Conservation (phyloP, 2,113 vertebrate species). For the Sisor rabdophorus region DNA sequence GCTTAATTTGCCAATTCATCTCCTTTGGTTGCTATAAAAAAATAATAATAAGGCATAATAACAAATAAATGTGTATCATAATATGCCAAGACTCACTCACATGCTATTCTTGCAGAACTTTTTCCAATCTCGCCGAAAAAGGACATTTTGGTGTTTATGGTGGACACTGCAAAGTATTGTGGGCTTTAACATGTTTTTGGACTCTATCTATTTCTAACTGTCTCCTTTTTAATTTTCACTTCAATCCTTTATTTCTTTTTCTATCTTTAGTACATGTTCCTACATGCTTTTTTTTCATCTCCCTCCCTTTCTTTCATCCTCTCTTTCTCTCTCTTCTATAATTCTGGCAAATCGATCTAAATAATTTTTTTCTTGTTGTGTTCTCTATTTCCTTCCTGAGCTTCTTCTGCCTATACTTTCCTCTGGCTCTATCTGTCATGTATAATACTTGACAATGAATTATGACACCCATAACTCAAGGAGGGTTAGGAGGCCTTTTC, state of each 20-base stretch:
- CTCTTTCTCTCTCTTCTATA: neutral
- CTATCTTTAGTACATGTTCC: neutral
- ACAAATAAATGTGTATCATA: no score
- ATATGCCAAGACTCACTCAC: neutral
- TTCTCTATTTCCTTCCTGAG: neutral
- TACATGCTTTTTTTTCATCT: neutral
- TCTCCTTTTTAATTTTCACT: neutral
- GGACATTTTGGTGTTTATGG: neutral
- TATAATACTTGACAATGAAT: neutral
- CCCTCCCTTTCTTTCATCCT: neutral
- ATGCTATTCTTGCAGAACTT: neutral
- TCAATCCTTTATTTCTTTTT: neutral
- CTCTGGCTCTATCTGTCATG: neutral
- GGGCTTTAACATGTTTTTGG: conserved; percentile 4
- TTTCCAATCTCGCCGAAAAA: no score
- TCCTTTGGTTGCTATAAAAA: neutral
- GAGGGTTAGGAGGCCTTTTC: no score
- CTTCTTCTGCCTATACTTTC: neutral
- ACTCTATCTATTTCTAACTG: neutral
- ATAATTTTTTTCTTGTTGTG: no score
- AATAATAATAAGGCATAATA: no score
- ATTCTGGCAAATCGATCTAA: no score
- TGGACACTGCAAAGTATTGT: conserved; percentile 11
- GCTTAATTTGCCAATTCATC: neutral
- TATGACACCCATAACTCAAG: no score